Evolutionary conservation across 2,797 vertebrate genomes (phyloP).

Genomic region (Lacerta agilis): DNA sequence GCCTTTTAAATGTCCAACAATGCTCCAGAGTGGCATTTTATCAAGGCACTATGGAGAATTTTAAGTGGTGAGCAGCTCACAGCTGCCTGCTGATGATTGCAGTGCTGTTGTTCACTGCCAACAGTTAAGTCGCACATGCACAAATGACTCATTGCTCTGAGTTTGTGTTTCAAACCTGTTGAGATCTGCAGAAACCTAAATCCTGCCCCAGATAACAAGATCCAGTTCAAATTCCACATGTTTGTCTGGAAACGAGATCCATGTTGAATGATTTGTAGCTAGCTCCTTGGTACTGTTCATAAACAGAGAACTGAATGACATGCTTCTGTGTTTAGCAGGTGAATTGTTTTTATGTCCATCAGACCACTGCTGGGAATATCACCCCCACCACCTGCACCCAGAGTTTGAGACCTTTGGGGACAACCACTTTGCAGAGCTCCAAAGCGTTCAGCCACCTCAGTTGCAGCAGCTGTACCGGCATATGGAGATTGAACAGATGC

Average conservation of each 20-base stretch:
- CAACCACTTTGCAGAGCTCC: constrained; percentile 94
- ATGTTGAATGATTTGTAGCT: not conserved
- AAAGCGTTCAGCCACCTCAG: constrained; percentile 94
- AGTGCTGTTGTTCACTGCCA: not conserved
- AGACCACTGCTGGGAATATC: constrained; percentile 97
- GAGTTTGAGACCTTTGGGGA: constrained; percentile 93
- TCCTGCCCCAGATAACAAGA: not conserved
- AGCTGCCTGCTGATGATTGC: not conserved
- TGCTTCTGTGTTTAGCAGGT: constrained; percentile 24
- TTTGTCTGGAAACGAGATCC: not conserved
- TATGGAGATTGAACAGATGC: constrained; percentile 88
- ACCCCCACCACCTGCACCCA: constrained; percentile 84
- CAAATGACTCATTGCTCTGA: no score
- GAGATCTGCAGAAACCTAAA: not conserved
- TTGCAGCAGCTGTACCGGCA: constrained; percentile 89
- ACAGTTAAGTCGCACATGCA: not conserved
- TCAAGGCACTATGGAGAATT: no score
- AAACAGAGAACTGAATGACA: not conserved
- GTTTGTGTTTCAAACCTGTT: not conserved
- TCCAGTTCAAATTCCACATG: not conserved
- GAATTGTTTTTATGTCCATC: constrained; percentile 28
- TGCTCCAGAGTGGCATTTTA: not conserved
- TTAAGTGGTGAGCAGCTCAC: not conserved
- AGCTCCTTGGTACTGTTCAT: not conserved
- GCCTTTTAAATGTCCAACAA: not conserved